These are phyloP conservation scores for Solea senegalensis DNA, from an alignment of 2,113 vertebrate species.

Conservation along the genomic window DNA sequence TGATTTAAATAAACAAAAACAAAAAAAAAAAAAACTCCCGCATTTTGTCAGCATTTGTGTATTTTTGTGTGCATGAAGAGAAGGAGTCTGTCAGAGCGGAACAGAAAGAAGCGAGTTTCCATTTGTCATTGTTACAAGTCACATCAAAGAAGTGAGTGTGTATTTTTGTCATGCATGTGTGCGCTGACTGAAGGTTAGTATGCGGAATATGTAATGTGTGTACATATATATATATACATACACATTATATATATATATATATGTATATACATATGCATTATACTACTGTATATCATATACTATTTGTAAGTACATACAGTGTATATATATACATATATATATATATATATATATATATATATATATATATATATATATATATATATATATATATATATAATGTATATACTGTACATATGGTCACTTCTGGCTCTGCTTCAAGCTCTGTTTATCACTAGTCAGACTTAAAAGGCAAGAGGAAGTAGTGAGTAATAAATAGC, in stretches of 20 bases:
- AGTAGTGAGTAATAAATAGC: slow-evolving; percentile 17
- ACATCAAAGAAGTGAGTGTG: slow-evolving; percentile 12
- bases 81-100: neutral
- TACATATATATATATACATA: too few species aligned
- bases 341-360: slow-evolving; percentile 1
- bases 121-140: too few species aligned
- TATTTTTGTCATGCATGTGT: too few species aligned
- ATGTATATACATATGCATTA: neutral
- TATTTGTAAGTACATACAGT: too few species aligned
- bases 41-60: slow-evolving; percentile 7
- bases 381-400: slow-evolving; percentile 4
- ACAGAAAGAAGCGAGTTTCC: too few species aligned
- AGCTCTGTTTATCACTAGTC: slow-evolving; percentile 44
- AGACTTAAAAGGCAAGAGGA: slow-evolving; percentile 33
- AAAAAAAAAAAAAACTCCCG: too few species aligned
- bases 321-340: neutral
- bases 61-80: neutral
- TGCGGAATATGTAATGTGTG: slow-evolving; percentile 16
- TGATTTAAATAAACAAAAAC: too few species aligned
- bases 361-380: neutral
- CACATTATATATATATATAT: slow-evolving; percentile 6
- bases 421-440: slow-evolving; percentile 47
- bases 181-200: slow-evolving; percentile 54
- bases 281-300: too few species aligned
- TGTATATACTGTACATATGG: too few species aligned